Evolutionary conservation across 2,113 vertebrate genomes (phyloP).

Genomic region (Onychorhynchus coronatus): DNA sequence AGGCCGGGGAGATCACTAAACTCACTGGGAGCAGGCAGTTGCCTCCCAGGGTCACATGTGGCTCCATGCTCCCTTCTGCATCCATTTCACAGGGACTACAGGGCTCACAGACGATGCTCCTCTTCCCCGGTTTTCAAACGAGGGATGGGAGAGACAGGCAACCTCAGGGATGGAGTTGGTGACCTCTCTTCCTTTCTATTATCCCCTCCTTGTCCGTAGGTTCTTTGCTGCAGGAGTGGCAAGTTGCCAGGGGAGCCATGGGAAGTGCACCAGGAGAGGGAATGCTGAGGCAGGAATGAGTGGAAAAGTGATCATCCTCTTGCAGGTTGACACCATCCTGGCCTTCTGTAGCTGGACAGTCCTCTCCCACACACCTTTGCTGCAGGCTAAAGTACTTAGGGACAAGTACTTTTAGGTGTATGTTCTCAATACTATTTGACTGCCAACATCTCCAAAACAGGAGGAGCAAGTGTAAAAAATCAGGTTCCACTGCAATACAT

Average conservation of each 20-base stretch:
- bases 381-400: background rate
- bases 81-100: background rate
- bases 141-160: background rate
- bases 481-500: background rate
- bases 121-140: background rate
- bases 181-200: background rate
- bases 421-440: background rate
- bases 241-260: background rate
- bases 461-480: background rate
- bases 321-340: background rate
- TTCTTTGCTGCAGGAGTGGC: background rate
- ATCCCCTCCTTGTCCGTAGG: rapidly evolving
- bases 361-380: background rate
- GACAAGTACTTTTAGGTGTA: background rate
- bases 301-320: background rate
- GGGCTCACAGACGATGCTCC: rapidly evolving
- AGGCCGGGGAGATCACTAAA: background rate
- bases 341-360: background rate
- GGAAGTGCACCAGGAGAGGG: rapidly evolving
- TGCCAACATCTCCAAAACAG: background rate
- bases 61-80: background rate
- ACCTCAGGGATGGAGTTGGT: background rate
- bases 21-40: background rate
- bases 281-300: background rate
- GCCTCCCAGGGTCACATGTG: background rate